Percentiles rank a stretch among this genome's conserved stretches.
These are phyloP conservation scores for Anseranas semipalmata DNA, from an alignment of 2,113 vertebrate species.

Conservation along the genomic window DNA sequence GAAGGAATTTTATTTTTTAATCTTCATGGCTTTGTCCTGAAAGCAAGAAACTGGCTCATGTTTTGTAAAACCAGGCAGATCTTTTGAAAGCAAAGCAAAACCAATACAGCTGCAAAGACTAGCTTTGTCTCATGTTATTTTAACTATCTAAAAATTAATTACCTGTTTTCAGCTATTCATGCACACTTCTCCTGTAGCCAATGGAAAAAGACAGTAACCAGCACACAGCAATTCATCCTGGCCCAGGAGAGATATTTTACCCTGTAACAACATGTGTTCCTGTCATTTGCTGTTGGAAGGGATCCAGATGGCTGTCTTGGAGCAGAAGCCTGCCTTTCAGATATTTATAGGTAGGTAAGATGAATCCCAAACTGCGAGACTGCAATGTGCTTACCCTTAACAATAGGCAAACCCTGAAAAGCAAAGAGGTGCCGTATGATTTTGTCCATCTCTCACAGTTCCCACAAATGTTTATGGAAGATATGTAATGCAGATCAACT, in stretches of 20 bases:
- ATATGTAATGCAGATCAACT: not conserved
- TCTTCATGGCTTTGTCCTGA: not conserved
- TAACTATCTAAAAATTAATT: not conserved
- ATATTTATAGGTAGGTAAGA: not conserved
- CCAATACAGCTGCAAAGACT: not conserved
- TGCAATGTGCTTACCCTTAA: not conserved
- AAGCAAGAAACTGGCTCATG: not conserved
- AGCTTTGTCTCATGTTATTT: not conserved
- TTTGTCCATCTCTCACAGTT: not conserved
- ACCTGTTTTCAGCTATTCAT: not conserved
- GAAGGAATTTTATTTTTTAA: not conserved
- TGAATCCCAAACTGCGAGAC: not conserved
- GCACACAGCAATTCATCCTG: not conserved
- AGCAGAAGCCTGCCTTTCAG: not conserved
- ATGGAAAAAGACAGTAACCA: not conserved
- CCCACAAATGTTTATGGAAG: not conserved
- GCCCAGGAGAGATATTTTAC: not conserved
- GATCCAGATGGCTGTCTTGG: not conserved
- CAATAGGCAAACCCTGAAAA: not conserved
- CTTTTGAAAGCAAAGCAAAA: not conserved
- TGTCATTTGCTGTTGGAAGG: not conserved
- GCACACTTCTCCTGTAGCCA: not conserved
- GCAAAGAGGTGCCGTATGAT: not conserved
- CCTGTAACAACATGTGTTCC: not conserved
- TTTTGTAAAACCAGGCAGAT: not conserved